phyloP scores from a whole-genome alignment of 2,797 vertebrate species.

The Hozukius guyotensis region DNA sequence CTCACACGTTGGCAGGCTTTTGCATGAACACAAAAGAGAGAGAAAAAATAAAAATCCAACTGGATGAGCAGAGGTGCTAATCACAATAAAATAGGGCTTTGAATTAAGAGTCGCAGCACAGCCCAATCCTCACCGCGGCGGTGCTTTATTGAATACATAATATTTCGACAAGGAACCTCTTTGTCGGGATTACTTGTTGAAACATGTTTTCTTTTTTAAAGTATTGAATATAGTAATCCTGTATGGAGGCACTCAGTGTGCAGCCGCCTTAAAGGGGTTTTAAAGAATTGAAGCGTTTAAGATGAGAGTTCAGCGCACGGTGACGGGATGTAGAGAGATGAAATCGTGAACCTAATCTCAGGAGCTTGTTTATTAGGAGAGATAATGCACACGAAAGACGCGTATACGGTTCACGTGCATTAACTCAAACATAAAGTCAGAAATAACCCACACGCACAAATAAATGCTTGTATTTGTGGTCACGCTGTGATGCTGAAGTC shows the following conservation, averaged over 20 bases:
- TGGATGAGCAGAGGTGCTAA: conserved; percentile 37
- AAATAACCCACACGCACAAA: background rate
- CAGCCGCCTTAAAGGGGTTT: conserved; percentile 20
- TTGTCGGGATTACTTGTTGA: conserved; percentile 54
- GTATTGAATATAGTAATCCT: conserved; percentile 52
- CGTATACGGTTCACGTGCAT: background rate
- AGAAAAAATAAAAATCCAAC: background rate
- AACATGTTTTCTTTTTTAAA: conserved; percentile 45
- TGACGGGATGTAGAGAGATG: conserved; percentile 5
- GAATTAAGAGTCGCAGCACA: conserved; percentile 30
- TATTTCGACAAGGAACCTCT: conserved; percentile 37
- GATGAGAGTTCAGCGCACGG: conserved; percentile 22
- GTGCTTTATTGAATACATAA: conserved; percentile 40
- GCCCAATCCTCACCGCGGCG: background rate
- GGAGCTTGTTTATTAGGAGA: conserved; percentile 23
- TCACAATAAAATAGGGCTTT: conserved; percentile 45
- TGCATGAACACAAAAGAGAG: conserved; percentile 30
- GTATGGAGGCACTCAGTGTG: conserved; percentile 15
- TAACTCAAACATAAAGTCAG: background rate
- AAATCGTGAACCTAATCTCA: conserved; percentile 14
- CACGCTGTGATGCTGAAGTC: background rate
- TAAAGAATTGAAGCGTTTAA: conserved; percentile 14
- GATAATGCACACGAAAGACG: background rate
- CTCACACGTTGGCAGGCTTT: conserved; percentile 7
- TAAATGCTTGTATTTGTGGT: background rate